These are phyloP conservation scores for Epiblema foenella DNA, from an alignment of 2,888 invertebrate genomes.

Conservation along the genomic window DNA sequence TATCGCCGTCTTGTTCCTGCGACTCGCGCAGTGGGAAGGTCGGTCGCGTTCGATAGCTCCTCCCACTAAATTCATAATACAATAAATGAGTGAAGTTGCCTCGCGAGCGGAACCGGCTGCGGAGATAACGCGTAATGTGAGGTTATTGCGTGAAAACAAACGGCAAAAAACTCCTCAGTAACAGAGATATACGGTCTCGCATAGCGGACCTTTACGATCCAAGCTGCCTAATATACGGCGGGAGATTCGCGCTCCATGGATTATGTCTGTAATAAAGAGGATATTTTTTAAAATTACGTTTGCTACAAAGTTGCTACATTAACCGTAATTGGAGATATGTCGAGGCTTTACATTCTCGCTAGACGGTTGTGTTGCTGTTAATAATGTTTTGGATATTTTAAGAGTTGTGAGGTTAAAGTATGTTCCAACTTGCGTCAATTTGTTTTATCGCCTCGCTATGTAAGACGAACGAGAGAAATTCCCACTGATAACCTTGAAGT, in stretches of 20 bases:
- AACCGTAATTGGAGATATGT: slow-evolving; percentile 61
- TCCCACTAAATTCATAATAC: slow-evolving; percentile 83
- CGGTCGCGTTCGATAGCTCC: slow-evolving; percentile 71
- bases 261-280: slow-evolving; percentile 75
- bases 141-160: slow-evolving; percentile 80
- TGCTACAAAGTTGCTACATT: slow-evolving; percentile 70
- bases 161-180: slow-evolving; percentile 72
- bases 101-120: slow-evolving; percentile 70
- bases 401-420: slow-evolving; percentile 48
- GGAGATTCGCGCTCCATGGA: slow-evolving; percentile 72
- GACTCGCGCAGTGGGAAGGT: slow-evolving; percentile 75
- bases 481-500: slow-evolving; percentile 19
- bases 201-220: slow-evolving; percentile 73
- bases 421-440: slow-evolving; percentile 51
- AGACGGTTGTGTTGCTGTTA: slow-evolving; percentile 40
- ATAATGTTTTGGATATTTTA: slow-evolving; percentile 32
- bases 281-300: slow-evolving; percentile 78
- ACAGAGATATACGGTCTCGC: slow-evolving; percentile 73
- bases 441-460: slow-evolving; percentile 51
- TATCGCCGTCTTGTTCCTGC: slow-evolving; percentile 78
- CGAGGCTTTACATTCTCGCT: slow-evolving; percentile 51
- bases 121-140: slow-evolving; percentile 76
- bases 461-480: slow-evolving; percentile 49
- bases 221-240: slow-evolving; percentile 71
- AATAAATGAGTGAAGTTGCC: slow-evolving; percentile 76